Evolutionary conservation across 2,113 vertebrate species (phyloP).

Genomic region (Haemorhous mexicanus): DNA sequence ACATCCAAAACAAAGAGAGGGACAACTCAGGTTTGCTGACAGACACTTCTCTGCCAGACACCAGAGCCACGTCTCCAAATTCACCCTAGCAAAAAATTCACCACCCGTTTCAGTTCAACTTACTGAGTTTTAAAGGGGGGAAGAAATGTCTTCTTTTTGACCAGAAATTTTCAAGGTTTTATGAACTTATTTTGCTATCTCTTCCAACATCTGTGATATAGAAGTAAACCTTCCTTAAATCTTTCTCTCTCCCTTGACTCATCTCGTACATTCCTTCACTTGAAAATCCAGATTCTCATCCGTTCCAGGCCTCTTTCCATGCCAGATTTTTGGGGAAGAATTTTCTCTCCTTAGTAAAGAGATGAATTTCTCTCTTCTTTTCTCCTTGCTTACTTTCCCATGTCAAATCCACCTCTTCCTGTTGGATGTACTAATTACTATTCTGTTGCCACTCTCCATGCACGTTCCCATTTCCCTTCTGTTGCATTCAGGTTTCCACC

Average conservation of each 20-base stretch:
- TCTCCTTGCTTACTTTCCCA: background rate
- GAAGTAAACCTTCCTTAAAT: constrained; percentile 47
- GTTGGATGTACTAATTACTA: background rate
- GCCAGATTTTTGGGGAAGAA: constrained; percentile 5
- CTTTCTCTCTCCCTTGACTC: constrained; percentile 21
- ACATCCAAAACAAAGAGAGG: background rate
- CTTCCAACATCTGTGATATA: background rate
- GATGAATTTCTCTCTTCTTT: background rate
- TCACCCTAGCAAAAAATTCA: background rate
- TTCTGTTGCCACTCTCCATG: background rate
- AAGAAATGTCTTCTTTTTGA: background rate
- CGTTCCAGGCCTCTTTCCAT: background rate
- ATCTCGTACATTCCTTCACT: constrained; percentile 11
- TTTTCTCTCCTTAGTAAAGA: background rate
- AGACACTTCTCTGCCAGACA: background rate
- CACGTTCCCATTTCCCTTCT: background rate
- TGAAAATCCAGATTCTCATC: constrained; percentile 24
- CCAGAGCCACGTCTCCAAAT: background rate
- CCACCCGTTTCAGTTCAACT: background rate
- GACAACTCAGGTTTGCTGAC: background rate
- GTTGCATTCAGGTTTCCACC: background rate
- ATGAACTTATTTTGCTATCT: background rate
- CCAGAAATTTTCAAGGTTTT: background rate
- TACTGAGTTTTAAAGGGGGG: background rate
- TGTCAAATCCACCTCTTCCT: background rate